Conservation (phyloP, 2,797 vertebrate genomes). For the Echiichthys vipera region DNA sequence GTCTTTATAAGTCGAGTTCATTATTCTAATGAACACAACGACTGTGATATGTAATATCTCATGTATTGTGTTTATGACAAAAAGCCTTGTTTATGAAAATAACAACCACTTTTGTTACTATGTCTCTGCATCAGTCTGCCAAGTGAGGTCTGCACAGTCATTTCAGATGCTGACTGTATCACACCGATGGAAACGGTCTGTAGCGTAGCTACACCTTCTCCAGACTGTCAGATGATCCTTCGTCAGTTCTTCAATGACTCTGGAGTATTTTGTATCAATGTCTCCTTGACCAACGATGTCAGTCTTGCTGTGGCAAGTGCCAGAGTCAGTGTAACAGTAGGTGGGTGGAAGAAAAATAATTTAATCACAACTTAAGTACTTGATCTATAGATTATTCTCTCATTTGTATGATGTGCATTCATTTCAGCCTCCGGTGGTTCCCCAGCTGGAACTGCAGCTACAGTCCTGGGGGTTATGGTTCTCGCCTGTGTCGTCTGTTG, state of each 20-base stretch:
- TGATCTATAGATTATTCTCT: background rate
- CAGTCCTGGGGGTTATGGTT: conserved; percentile 83
- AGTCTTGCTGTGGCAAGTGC: conserved; percentile 91
- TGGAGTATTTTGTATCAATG: conserved; percentile 94
- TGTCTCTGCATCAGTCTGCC: conserved; percentile 84
- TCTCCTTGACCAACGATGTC: conserved; percentile 91
- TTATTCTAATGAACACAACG: background rate
- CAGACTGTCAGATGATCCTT: conserved; percentile 91
- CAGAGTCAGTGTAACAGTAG: conserved; percentile 87
- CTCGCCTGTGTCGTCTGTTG: conserved; percentile 82
- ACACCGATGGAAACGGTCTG: conserved; percentile 87
- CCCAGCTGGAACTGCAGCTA: conserved; percentile 77
- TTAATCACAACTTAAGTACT: background rate
- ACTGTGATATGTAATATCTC: background rate
- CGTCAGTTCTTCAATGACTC: conserved; percentile 91
- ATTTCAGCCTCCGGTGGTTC: conserved; percentile 75
- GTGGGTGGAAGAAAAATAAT: conserved; percentile 60
- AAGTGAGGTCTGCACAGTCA: conserved; percentile 90
- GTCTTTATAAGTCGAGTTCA: background rate
- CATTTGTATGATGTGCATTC: conserved; percentile 28
- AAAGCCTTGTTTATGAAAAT: background rate
- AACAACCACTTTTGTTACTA: background rate
- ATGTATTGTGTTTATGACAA: background rate
- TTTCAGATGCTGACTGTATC: conserved; percentile 90
- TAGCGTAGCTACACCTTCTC: conserved; percentile 83